Percentiles rank a stretch among this genome's conserved stretches.
phyloP scores from a whole-genome alignment of 1,140 invertebrate genomes.

The Metaphire vulgaris region DNA sequence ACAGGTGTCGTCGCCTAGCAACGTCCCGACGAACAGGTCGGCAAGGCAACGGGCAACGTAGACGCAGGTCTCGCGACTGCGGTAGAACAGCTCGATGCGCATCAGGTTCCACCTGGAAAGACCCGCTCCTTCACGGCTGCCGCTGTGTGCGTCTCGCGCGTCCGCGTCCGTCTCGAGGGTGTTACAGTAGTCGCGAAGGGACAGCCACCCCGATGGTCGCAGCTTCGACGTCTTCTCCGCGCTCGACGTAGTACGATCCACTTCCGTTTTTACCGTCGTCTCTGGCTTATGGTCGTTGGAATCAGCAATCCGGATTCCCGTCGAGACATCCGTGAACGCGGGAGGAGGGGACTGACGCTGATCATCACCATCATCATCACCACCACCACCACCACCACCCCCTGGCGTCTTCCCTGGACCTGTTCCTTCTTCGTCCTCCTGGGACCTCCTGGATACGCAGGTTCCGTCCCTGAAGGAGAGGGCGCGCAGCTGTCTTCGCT shows the following conservation, averaged over 20 bases:
- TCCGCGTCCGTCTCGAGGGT: neutral
- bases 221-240: neutral
- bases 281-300: too few species aligned
- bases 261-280: neutral
- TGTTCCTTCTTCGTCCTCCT: neutral
- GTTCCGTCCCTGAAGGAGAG: conserved; percentile 14
- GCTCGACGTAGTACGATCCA: neutral
- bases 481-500: conserved; percentile 20
- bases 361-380: neutral
- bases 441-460: neutral
- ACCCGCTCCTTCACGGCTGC: neutral
- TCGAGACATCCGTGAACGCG: neutral
- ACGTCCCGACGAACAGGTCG: conserved; percentile 11
- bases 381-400: neutral
- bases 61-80: conserved; percentile 1
- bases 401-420: neutral
- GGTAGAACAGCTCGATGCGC: conserved; percentile 23
- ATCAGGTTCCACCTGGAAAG: neutral
- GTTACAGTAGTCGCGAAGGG: neutral
- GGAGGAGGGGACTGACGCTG: neutral
- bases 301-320: neutral
- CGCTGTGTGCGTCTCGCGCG: neutral
- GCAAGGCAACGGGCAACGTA: conserved; percentile 16
- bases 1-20: neutral
- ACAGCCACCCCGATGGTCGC: neutral